Base-by-base conservation (phyloP, 2,797 vertebrate species). In the Decapterus maruadsi region DNA sequence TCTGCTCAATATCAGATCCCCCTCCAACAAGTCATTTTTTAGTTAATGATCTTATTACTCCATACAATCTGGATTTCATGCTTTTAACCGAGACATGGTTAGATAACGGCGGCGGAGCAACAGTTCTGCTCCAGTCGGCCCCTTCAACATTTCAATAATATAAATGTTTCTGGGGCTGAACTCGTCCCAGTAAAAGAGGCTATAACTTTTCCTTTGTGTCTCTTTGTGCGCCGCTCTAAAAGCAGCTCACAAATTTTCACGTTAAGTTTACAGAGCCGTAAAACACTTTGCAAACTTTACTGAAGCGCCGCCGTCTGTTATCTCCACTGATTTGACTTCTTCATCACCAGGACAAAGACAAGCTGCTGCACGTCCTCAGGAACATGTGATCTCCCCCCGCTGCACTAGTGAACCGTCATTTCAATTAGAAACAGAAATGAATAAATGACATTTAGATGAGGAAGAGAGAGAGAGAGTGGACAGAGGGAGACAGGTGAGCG, bases 21-120 rank as follows among this genome's bases (percentile, higher is more conserved):
- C 64, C 63, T 75, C 64, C 40, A 78, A 77, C 54, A 54, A 84
- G 57, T 81, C 31, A 79, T 77, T 80, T 89, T 80, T 55, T 26
- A 59, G 53, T 73, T 79, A 84, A 83, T 86, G 53, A 84, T 61
- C 38, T 63, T 68, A 77, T 81, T 71, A 75, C 54, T 68, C 17
- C n/a, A 45, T 56, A 54, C 70, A 46, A 57, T 79, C 68, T 72
- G 56, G 67, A 79, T 87, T 75, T 68, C 34, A 56, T 71, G 67
- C 65, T 76, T 78, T 80, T 65, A 60, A 78, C 72, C 60, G 51
- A 77, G 62, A 71, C 42, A 6, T 22, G 31, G 58, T 74, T 26
- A 67, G 72, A 78, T 77, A 72, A 46, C 51, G 67, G 67, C 48
- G 6, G 40, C 0, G 2, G 48, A 57, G 82, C 43, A 73, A 55